These are phyloP conservation scores for Lamellibrachia columna DNA, from an alignment of 2,888 invertebrate genomes.

Conservation along the genomic window DNA sequence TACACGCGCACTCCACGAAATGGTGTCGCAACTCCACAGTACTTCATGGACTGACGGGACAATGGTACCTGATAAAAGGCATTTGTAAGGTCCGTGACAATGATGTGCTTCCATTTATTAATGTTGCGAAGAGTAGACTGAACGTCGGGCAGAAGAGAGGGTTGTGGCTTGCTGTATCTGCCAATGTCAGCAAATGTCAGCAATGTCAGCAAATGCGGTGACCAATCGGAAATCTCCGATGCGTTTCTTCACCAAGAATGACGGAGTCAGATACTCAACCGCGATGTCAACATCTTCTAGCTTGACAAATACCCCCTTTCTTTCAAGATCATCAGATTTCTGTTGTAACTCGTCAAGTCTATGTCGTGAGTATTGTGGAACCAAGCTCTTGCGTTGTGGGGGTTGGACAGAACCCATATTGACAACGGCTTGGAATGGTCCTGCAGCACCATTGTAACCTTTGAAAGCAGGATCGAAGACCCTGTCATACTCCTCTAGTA, in stretches of 20 bases:
- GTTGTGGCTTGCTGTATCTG: conserved; percentile 45
- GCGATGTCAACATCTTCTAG: conserved; percentile 39
- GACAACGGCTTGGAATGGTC: conserved; percentile 38
- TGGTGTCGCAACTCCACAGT: conserved; percentile 30
- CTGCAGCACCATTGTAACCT: neutral
- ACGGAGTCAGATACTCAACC: conserved; percentile 45
- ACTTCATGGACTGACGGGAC: conserved; percentile 23
- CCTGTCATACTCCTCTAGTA: neutral
- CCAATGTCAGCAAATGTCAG: neutral
- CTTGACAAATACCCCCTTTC: conserved; percentile 37
- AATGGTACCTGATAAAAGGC: conserved; percentile 30
- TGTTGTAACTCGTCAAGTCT: conserved; percentile 40
- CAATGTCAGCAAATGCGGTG: conserved; percentile 44
- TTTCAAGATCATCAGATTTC: conserved; percentile 45
- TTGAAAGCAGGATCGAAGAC: conserved; percentile 1
- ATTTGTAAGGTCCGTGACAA: conserved; percentile 33
- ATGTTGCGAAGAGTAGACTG: conserved; percentile 27
- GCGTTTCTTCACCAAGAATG: conserved; percentile 44
- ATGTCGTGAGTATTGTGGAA: conserved; percentile 41
- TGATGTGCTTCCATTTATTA: conserved; percentile 37
- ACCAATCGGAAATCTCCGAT: conserved; percentile 41
- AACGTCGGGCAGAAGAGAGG: conserved; percentile 32
- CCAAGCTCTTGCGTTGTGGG: conserved; percentile 44
- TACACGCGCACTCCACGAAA: conserved; percentile 30
- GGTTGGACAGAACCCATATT: conserved; percentile 45